Percentiles rank a stretch among this genome's conserved stretches.
Conservation (phyloP, 2,113 vertebrate species). For the Lates calcarifer region DNA sequence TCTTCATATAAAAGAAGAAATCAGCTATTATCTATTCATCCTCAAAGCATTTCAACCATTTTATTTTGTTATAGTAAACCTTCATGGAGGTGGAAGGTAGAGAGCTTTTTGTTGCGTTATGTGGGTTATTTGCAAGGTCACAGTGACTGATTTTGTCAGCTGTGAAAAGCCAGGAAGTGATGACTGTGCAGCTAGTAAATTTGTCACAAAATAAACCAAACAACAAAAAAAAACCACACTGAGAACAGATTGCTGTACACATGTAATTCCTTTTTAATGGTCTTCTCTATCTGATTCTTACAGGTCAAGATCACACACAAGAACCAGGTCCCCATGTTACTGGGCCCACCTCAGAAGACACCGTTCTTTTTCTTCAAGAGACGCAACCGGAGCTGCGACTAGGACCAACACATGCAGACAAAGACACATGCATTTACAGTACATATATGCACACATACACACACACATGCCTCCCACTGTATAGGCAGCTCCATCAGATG, state of each 20-base stretch:
- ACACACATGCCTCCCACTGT: slow-evolving; percentile 41
- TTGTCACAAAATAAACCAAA: too few species aligned
- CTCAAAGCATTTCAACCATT: slow-evolving; percentile 5
- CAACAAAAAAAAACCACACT: too few species aligned
- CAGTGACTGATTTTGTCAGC: slow-evolving; percentile 4
- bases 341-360: slow-evolving; percentile 93
- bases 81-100: background rate
- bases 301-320: slow-evolving; percentile 95
- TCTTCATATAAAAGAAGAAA: slow-evolving; percentile 45
- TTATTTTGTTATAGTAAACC: background rate
- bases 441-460: slow-evolving; percentile 42
- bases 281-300: slow-evolving; percentile 50
- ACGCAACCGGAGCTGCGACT: slow-evolving; percentile 89
- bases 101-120: slow-evolving; percentile 7
- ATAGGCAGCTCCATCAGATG: slow-evolving; percentile 48
- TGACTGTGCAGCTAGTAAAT: background rate
- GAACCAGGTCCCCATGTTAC: slow-evolving; percentile 96
- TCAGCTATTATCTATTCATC: slow-evolving; percentile 35
- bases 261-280: background rate
- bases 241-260: background rate
- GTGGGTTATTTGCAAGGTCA: slow-evolving; percentile 49
- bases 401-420: slow-evolving; percentile 28
- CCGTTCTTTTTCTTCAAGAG: slow-evolving; percentile 94
- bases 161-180: slow-evolving; percentile 25
- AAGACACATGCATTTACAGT: slow-evolving; percentile 24